Evolutionary conservation across 2,797 vertebrate genomes (phyloP).

Genomic region (Limnodromus scolopaceus): DNA sequence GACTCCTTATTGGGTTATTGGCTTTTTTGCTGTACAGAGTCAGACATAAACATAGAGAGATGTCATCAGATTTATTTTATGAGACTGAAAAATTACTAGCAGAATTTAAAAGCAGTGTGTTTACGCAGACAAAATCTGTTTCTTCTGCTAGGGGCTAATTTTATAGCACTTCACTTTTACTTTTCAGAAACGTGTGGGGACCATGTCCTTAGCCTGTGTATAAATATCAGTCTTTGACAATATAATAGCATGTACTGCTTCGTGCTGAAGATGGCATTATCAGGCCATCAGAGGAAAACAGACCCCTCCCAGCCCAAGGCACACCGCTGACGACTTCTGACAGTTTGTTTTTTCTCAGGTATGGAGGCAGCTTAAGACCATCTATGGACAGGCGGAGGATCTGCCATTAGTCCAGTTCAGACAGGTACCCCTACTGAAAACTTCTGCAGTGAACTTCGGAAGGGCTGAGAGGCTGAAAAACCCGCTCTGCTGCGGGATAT

Average conservation of each 20-base stretch:
- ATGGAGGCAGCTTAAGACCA: background rate
- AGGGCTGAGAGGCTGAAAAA: background rate
- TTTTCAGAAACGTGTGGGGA: background rate
- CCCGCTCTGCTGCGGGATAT: background rate
- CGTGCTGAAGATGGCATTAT: background rate
- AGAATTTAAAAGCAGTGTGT: background rate
- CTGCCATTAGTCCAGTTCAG: background rate
- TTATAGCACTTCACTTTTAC: background rate
- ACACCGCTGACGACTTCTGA: background rate
- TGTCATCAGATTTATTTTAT: background rate
- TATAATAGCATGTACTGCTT: fast-evolving
- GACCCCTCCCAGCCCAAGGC: background rate
- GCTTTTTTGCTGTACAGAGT: background rate
- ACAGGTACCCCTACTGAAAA: background rate
- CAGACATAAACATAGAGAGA: background rate
- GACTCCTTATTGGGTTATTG: background rate
- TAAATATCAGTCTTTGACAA: background rate
- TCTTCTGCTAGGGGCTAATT: background rate
- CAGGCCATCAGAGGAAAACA: background rate
- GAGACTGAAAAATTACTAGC: background rate
- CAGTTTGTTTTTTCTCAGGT: background rate
- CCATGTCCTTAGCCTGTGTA: background rate
- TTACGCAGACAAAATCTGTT: background rate
- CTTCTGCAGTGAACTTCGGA: background rate
- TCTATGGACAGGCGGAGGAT: background rate